A percentile compares a stretch with the other conserved stretches of the same genome.
phyloP scores from a whole-genome alignment of 2,888 invertebrate species.

The Metopia argyrocephala region DNA sequence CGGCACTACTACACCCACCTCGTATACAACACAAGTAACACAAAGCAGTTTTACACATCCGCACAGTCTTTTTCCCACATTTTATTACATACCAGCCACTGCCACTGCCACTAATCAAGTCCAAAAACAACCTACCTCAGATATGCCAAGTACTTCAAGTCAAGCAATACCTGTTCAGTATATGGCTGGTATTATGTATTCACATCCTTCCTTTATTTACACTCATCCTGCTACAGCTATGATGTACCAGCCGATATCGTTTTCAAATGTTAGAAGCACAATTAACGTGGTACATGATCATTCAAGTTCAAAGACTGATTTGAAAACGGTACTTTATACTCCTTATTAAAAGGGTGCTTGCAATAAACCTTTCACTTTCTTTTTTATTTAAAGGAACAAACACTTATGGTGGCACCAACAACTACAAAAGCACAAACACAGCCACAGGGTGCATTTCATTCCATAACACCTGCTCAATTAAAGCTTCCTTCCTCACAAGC shows the following conservation, averaged over 20 bases:
- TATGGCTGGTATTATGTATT: conserved; percentile 82
- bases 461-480: conserved; percentile 71
- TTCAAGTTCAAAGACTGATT: conserved; percentile 25
- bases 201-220: conserved; percentile 80
- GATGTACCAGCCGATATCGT: conserved; percentile 82
- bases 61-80: conserved; percentile 79
- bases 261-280: conserved; percentile 76
- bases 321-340: conserved; percentile 46
- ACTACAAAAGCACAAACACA: conserved; percentile 68
- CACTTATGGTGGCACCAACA: conserved; percentile 69
- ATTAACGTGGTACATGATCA: conserved; percentile 41
- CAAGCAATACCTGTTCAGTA: conserved; percentile 81
- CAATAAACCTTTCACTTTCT: too few species aligned
- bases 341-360: too few species aligned
- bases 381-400: conserved; percentile 66
- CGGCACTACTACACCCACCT: conserved; percentile 77
- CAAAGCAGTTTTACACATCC: conserved; percentile 76
- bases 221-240: conserved; percentile 80
- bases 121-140: conserved; percentile 52
- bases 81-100: conserved; percentile 81
- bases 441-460: conserved; percentile 72
- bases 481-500: conserved; percentile 74
- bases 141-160: conserved; percentile 69
- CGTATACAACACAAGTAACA: conserved; percentile 71
- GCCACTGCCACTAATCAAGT: conserved; percentile 67